Percentiles rank a stretch among this genome's conserved stretches.
These are phyloP conservation scores for Albula goreensis DNA, from an alignment of 2,113 vertebrate genomes.

Conservation along the genomic window DNA sequence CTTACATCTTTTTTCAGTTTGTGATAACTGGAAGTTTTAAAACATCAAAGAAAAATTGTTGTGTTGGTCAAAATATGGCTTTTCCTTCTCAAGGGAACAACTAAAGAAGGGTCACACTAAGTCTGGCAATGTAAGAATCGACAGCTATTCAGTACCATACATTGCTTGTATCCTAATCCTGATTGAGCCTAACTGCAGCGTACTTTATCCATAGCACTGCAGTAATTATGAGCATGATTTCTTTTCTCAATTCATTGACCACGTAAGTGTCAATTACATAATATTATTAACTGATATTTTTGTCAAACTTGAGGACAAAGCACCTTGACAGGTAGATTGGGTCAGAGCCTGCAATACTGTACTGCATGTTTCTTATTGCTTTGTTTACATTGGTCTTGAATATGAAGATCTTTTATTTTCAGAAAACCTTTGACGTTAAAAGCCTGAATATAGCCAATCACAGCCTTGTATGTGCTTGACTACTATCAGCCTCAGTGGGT, in stretches of 20 bases:
- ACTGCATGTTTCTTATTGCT: not conserved
- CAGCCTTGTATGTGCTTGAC: slow-evolving; percentile 31
- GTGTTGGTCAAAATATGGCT: not conserved
- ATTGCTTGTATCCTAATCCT: no score
- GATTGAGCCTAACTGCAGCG: not conserved
- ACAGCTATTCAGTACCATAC: not conserved
- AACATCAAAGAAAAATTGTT: not conserved
- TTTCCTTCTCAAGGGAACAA: not conserved
- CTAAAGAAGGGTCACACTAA: not conserved
- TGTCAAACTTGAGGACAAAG: not conserved
- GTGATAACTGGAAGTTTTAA: not conserved
- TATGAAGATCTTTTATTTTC: slow-evolving; percentile 31
- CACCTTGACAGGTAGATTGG: not conserved
- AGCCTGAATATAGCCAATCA: slow-evolving; percentile 12
- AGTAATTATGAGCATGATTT: not conserved
- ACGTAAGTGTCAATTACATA: no score
- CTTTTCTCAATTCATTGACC: no score
- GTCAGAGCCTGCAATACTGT: not conserved
- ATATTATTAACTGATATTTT: no score
- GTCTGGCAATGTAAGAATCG: not conserved
- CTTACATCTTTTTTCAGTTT: not conserved
- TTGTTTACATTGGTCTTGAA: slow-evolving; percentile 6
- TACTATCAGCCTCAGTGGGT: not conserved
- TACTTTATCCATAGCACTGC: not conserved
- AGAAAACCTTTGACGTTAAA: slow-evolving; percentile 24